Base-by-base conservation (phyloP, 2,888 invertebrate species). In the Torymus texanus region DNA sequence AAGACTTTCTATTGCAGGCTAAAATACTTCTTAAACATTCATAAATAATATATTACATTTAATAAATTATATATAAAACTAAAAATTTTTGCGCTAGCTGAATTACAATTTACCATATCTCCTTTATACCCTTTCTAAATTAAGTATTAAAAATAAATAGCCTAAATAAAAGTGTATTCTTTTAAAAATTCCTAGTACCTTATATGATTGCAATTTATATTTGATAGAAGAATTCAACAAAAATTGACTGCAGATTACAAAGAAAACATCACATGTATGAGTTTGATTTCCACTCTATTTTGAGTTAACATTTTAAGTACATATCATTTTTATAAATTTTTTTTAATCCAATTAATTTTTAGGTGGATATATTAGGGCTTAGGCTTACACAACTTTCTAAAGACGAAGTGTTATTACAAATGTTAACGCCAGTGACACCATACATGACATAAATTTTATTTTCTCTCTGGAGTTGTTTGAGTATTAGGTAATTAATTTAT, bases 1-100 rank as follows among this genome's bases (percentile, higher is more conserved):
- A 74, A 56, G 75, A 66, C 76, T 81, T 73, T 81, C 73, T 82
- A 76, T 82, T 79, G 68, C 75, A 83, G 71, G 75, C 79, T 70
- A 78, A 70, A 66, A 80, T 75, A 67, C 59, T 80, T 61, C 13
- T 65, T 55, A 63, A 67, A 76, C 76, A 79, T 82, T 56, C 51
- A 73, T 66, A 61, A 74, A 74, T 53, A 70, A 68, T 63, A 79
- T 74, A 59, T 71, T 75, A 73, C 72, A 78, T 53, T 75, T 71
- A 68, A 71, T 51, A 74, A 66, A 72, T 24, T 65, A 55, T 5
- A 76, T 70, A 29, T 65, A 59, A 70, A 76, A 72, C 21, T 72
- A 63, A 53, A 50, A 65, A 73, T 41, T 53, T 56, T 74, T 71
- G 56, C 12, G 14, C 53, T 67, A 66, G 50, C 56, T 58, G 59